Evolutionary conservation across 2,797 vertebrate genomes (phyloP).

Genomic region (Karalla daura): DNA sequence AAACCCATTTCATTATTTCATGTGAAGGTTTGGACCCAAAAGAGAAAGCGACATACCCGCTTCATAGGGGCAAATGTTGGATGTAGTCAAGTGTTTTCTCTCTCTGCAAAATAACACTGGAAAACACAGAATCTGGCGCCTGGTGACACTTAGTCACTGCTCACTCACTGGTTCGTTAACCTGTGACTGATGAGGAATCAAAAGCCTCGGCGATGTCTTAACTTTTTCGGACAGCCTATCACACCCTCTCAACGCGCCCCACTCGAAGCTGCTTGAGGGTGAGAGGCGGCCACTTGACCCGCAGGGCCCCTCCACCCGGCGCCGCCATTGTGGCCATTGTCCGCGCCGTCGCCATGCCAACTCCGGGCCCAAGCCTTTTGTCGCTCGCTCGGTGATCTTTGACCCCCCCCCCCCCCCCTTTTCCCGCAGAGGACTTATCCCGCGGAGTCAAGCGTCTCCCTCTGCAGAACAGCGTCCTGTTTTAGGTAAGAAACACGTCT

Average conservation of each 20-base stretch:
- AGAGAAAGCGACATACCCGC: no score
- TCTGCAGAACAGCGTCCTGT: background rate
- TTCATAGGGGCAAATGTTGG: no score
- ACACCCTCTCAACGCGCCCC: background rate
- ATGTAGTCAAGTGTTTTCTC: no score
- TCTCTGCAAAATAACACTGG: no score
- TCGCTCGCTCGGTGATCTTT: slow-evolving; percentile 46
- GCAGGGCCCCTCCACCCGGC: slow-evolving; percentile 11
- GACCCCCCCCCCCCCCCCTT: slow-evolving; percentile 16
- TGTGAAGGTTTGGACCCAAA: background rate
- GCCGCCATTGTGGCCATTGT: slow-evolving; percentile 43
- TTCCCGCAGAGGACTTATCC: background rate
- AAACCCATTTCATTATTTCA: background rate
- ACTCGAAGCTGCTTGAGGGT: slow-evolving; percentile 31
- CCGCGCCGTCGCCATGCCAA: slow-evolving; percentile 54
- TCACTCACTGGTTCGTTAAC: background rate
- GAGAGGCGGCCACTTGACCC: slow-evolving; percentile 52
- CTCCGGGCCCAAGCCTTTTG: slow-evolving; percentile 23
- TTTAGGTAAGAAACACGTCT: slow-evolving; percentile 5
- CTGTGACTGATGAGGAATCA: background rate
- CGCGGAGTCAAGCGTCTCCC: slow-evolving; percentile 2
- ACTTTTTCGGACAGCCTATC: background rate
- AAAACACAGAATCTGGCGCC: no score
- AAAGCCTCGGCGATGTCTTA: background rate
- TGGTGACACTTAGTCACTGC: no score